phyloP scores from a whole-genome alignment of 2,113 vertebrate species.

The Larimichthys crocea region DNA sequence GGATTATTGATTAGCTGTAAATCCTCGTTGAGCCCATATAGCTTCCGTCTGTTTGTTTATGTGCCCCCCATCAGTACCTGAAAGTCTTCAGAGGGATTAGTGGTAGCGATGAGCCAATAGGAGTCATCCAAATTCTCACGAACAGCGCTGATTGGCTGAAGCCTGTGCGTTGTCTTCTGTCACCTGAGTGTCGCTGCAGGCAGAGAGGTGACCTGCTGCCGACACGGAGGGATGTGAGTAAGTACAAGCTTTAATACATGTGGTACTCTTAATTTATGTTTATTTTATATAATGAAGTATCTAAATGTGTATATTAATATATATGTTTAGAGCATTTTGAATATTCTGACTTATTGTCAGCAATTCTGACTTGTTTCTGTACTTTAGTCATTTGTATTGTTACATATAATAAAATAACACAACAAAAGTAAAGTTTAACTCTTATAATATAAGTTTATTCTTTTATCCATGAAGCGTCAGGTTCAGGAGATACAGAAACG shows the following conservation, averaged over 20 bases:
- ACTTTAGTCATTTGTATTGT: no score
- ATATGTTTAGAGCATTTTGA: not conserved
- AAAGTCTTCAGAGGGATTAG: constrained; percentile 33
- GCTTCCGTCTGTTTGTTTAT: constrained; percentile 56
- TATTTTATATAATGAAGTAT: not conserved
- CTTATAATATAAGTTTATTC: not conserved
- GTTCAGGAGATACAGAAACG: not conserved
- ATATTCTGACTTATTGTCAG: not conserved
- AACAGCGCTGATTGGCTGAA: constrained; percentile 24
- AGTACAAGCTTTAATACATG: not conserved
- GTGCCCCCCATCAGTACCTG: constrained; percentile 29
- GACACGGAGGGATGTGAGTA: constrained; percentile 5
- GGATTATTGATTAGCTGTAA: constrained; percentile 58
- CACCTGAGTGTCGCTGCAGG: constrained; percentile 13
- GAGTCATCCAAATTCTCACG: not conserved
- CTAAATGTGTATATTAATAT: not conserved
- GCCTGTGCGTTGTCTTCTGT: not conserved
- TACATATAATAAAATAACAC: not conserved
- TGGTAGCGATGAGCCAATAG: constrained; percentile 46
- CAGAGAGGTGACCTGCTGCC: constrained; percentile 21
- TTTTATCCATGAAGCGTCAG: not conserved
- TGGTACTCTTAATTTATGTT: not conserved
- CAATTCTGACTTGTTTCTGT: not conserved
- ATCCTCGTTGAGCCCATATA: constrained; percentile 40
- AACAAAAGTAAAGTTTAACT: not conserved